Base-by-base conservation (phyloP, 2,888 invertebrate genomes). In the Temnothorax rugatulus region DNA sequence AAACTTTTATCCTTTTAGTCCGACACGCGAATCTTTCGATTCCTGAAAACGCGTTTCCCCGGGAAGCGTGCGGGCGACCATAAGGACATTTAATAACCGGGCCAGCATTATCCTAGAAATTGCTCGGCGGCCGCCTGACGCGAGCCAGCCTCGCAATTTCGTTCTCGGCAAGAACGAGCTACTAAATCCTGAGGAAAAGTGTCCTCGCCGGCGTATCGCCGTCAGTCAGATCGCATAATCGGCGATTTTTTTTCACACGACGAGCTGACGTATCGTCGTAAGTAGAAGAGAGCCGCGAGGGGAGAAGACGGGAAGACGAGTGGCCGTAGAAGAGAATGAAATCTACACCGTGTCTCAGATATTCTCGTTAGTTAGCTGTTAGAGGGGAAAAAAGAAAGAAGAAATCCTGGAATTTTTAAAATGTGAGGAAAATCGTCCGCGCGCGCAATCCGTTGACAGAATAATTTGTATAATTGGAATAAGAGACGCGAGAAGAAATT, bases 161-260 rank as follows among this genome's bases (percentile, higher is more conserved):
- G 50, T 82, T 15, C 47, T 52, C 34, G 63, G 63, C 61, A 63
- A 61, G 75, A 64, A 75, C 63, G 63, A 63, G 74, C 75, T 21
- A 74, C 75, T 82, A 61, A 82, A 82, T 74, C 63, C 44, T n/a
- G 52, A 50, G 29, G 74, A 82, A 82, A 82, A 74, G 82, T 82
- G 82, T 74, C 61, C 63, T 63, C n/a, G 25, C 29, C 11, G 52
- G 77, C 54, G 41, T 74, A 71, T 82, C 73, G 74, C 11, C 50
- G 73, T 83, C 77, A 77, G 74, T 74, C 41, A 57, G 50, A 83
- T 77, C 83, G 87, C 85, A 85, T 90, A 85, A 88, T 87, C 85
- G 90, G 82, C 85, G 83, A 86, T 90, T 87, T 88, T 87, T 77
- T 77, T 83, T 66, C 52, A 50, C 34, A 2, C n/a, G 4, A 81